A percentile compares a stretch with the other conserved stretches of the same genome.
Conservation (phyloP, 2,888 invertebrate species). For the Autographa gamma region DNA sequence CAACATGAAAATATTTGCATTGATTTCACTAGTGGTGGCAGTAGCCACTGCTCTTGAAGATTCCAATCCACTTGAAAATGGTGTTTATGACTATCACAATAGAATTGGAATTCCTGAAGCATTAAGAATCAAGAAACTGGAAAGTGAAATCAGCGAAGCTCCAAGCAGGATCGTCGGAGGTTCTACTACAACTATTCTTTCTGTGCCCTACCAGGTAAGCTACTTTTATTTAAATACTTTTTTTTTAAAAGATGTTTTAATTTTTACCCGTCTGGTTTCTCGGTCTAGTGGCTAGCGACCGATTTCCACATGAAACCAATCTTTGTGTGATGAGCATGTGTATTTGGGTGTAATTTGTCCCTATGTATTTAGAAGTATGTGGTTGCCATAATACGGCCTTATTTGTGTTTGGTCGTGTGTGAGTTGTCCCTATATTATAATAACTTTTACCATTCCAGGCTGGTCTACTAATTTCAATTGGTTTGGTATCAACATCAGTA, state of each 20-base stretch:
- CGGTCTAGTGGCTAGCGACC: too few relatives aligned
- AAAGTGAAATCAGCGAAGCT: slow-evolving; percentile 53
- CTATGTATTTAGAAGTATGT: too few relatives aligned
- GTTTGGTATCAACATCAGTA: slow-evolving; percentile 56
- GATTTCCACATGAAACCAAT: too few relatives aligned
- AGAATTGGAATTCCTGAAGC: slow-evolving; percentile 65
- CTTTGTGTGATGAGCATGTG: too few relatives aligned
- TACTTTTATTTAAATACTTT: too few relatives aligned
- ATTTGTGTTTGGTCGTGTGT: too few relatives aligned
- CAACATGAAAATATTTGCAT: slow-evolving; percentile 40
- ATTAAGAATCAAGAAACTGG: slow-evolving; percentile 60
- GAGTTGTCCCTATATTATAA: too few relatives aligned
- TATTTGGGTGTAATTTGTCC: too few relatives aligned
- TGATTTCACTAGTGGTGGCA: slow-evolving; percentile 43
- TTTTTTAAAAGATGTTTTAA: too few relatives aligned
- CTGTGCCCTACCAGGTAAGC: slow-evolving; percentile 67
- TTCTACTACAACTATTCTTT: slow-evolving; percentile 54
- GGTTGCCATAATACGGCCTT: too few relatives aligned
- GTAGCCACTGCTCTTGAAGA: slow-evolving; percentile 39
- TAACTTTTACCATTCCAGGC: slow-evolving; percentile 55
- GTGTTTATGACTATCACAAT: slow-evolving; percentile 65
- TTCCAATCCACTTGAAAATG: slow-evolving; percentile 35
- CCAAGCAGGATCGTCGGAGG: slow-evolving; percentile 65
- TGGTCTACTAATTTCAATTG: slow-evolving; percentile 64
- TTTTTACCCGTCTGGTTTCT: too few relatives aligned